Percentiles rank a stretch among this genome's conserved stretches.
Conservation (phyloP, 2,888 invertebrate genomes). For the Arctia plantaginis region DNA sequence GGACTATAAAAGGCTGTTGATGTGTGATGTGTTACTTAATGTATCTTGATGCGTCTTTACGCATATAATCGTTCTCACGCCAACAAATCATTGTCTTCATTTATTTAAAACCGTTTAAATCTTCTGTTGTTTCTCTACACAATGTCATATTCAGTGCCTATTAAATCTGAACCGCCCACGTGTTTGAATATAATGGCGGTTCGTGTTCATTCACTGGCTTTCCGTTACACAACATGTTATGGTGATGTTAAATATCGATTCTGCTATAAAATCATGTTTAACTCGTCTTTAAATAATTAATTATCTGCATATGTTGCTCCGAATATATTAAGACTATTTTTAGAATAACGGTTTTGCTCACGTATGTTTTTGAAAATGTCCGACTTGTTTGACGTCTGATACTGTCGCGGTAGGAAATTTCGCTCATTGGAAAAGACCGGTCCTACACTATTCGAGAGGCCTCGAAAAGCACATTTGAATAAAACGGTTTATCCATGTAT, state of each 20-base stretch:
- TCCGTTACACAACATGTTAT: neutral
- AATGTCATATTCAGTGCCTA: neutral
- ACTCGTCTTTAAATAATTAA: neutral
- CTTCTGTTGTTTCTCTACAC: neutral
- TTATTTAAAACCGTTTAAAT: neutral
- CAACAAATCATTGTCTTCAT: neutral
- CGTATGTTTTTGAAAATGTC: too few species aligned
- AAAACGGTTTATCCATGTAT: too few species aligned
- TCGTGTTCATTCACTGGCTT: neutral
- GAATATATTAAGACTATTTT: too few species aligned
- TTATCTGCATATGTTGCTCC: neutral
- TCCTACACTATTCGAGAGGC: too few species aligned
- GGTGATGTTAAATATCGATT: neutral
- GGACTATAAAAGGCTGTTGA: too few species aligned
- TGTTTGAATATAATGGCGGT: neutral
- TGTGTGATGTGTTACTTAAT: too few species aligned
- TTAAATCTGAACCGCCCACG: conserved; percentile 22
- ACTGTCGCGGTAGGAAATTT: too few species aligned
- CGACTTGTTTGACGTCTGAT: too few species aligned
- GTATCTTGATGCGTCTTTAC: neutral
- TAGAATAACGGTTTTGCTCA: too few species aligned
- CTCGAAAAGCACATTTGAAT: too few species aligned
- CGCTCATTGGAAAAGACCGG: too few species aligned
- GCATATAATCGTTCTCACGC: neutral
- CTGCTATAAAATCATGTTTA: neutral